phyloP scores from a whole-genome alignment of 2,888 invertebrate genomes.

The Andricus quercusramuli region DNA sequence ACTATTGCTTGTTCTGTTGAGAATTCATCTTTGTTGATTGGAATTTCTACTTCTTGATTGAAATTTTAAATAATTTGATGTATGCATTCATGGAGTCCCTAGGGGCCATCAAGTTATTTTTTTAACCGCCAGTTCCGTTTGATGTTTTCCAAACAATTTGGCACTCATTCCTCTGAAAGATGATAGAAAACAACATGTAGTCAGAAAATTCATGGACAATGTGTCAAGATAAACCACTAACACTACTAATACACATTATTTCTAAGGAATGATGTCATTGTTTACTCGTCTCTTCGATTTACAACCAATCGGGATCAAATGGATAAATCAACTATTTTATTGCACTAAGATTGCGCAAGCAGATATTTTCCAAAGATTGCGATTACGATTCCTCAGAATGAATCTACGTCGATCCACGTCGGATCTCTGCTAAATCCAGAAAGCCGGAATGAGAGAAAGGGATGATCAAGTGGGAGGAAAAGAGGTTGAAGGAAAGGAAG shows the following conservation, averaged over 20 bases:
- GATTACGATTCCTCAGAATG: slow-evolving; percentile 27
- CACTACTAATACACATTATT: slow-evolving; percentile 11
- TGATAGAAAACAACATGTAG: neutral
- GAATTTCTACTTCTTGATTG: too few relatives aligned
- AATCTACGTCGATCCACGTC: slow-evolving; percentile 1
- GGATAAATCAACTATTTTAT: slow-evolving; percentile 39
- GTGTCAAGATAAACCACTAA: slow-evolving; percentile 1
- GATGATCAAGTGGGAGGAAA: slow-evolving; percentile 32
- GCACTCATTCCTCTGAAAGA: neutral
- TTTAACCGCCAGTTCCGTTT: too few relatives aligned
- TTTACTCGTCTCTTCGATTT: slow-evolving; percentile 16
- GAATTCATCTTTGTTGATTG: too few relatives aligned
- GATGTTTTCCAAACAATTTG: too few relatives aligned
- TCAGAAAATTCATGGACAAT: neutral
- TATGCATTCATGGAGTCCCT: too few relatives aligned
- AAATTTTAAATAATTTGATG: too few relatives aligned
- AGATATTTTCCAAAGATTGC: slow-evolving; percentile 9
- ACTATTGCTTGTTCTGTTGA: too few relatives aligned
- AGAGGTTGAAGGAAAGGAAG: slow-evolving; percentile 13
- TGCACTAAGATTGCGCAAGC: slow-evolving; percentile 31
- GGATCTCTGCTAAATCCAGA: slow-evolving; percentile 8
- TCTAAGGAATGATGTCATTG: slow-evolving; percentile 27
- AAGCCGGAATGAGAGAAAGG: neutral
- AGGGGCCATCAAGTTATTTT: too few relatives aligned
- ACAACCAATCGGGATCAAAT: slow-evolving; percentile 31